Evolutionary conservation across 2,888 invertebrate genomes (phyloP).

Genomic region (Bombyx huttoni): DNA sequence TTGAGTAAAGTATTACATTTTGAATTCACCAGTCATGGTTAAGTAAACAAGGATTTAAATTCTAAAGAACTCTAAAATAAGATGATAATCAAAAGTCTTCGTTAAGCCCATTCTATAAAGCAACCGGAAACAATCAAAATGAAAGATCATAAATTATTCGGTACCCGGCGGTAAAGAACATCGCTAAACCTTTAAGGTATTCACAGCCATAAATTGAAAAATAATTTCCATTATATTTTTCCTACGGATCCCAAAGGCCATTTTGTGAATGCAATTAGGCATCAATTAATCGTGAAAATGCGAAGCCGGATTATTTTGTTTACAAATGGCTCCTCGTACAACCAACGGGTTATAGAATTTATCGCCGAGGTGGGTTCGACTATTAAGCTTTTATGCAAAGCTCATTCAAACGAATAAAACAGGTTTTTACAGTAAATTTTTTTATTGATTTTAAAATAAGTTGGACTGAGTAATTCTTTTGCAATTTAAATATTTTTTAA

Average conservation of each 20-base stretch:
- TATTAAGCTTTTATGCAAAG: constrained; percentile 1
- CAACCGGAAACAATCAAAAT: neutral
- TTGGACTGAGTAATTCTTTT: no score
- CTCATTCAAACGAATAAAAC: neutral
- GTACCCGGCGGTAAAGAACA: neutral
- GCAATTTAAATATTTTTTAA: no score
- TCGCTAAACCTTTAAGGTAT: neutral
- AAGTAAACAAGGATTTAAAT: no score
- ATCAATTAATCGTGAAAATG: constrained; percentile 24
- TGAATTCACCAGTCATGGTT: no score
- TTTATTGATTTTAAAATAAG: neutral
- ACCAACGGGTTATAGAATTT: neutral
- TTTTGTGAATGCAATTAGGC: constrained; percentile 23
- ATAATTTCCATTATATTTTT: neutral
- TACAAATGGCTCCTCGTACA: constrained; percentile 19
- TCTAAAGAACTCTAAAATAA: no score
- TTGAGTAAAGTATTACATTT: no score
- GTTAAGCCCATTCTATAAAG: neutral
- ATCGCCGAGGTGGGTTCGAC: neutral
- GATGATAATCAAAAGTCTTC: no score
- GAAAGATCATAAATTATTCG: constrained; percentile 2
- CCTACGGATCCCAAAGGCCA: constrained; percentile 16
- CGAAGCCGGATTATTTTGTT: constrained; percentile 26
- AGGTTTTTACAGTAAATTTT: neutral
- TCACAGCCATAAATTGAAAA: neutral